phyloP scores from a whole-genome alignment of 2,113 vertebrate genomes.

The Onychostruthus taczanowskii region DNA sequence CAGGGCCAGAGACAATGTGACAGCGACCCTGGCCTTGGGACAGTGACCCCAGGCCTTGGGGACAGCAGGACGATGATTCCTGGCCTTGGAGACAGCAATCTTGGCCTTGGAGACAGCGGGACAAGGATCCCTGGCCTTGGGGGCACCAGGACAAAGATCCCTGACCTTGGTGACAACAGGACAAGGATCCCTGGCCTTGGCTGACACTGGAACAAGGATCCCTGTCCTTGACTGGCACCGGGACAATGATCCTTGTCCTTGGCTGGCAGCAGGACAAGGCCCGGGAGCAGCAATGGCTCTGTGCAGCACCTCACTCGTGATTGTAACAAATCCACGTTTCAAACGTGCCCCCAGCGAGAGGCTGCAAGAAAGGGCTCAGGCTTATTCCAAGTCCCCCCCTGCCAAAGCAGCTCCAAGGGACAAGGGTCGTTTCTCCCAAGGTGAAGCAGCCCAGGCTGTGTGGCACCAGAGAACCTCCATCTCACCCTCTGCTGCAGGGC shows the following conservation, averaged over 20 bases:
- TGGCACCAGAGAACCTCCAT: neutral
- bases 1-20: too few species aligned
- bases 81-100: neutral
- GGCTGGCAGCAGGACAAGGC: neutral
- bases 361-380: neutral
- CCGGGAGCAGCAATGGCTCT: neutral
- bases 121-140: neutral
- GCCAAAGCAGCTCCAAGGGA: neutral
- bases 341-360: neutral
- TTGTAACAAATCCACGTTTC: neutral
- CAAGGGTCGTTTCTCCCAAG: neutral
- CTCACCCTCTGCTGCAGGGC: neutral
- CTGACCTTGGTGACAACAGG: neutral
- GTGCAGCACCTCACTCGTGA: neutral
- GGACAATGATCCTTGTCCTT: neutral
- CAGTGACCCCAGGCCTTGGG: too few species aligned
- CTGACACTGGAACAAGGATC: neutral
- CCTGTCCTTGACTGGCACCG: accelerated
- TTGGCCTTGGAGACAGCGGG: neutral
- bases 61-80: too few species aligned
- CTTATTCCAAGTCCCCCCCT: neutral
- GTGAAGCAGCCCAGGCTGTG: neutral
- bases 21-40: too few species aligned
- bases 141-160: neutral
- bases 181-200: neutral